These are phyloP conservation scores for Neosilurus mollespiculum DNA, from an alignment of 2,797 vertebrate species.

Conservation along the genomic window DNA sequence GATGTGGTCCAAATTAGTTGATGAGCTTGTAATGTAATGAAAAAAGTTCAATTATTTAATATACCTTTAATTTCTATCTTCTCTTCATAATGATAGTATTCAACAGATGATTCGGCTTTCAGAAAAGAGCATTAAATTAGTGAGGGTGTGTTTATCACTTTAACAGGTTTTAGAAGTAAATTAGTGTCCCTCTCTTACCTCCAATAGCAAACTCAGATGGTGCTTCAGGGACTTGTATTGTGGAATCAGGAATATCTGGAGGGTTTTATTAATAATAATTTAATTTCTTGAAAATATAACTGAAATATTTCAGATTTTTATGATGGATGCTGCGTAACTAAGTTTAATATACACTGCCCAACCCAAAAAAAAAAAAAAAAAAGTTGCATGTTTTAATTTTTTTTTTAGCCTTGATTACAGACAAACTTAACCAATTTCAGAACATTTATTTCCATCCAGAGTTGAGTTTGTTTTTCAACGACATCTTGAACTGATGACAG, in stretches of 20 bases:
- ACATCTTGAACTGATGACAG: too few relatives aligned
- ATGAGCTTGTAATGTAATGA: slow-evolving; percentile 8
- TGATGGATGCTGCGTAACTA: not conserved
- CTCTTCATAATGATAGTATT: slow-evolving; percentile 74
- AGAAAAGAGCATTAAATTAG: slow-evolving; percentile 33
- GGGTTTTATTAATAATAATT: slow-evolving; percentile 53
- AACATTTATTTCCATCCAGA: too few relatives aligned
- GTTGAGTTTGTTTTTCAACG: too few relatives aligned
- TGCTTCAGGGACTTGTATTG: slow-evolving; percentile 84
- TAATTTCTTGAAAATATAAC: slow-evolving; percentile 15
- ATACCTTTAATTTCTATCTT: slow-evolving; percentile 71
- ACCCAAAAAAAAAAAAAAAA: too few relatives aligned
- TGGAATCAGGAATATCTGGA: slow-evolving; percentile 91
- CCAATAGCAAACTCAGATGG: slow-evolving; percentile 76
- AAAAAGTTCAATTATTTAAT: slow-evolving; percentile 23
- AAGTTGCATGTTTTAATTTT: too few relatives aligned
- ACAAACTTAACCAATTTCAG: too few relatives aligned
- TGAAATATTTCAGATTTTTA: not conserved
- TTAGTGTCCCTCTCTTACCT: slow-evolving; percentile 75
- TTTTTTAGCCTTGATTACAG: too few relatives aligned
- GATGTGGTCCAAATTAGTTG: slow-evolving; percentile 26
- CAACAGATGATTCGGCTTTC: slow-evolving; percentile 68
- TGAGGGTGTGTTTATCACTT: slow-evolving; percentile 31
- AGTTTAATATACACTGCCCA: not conserved
- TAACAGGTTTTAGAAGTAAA: not conserved